phyloP scores from a whole-genome alignment of 2,888 invertebrate genomes.

The Pollenia angustigena region DNA sequence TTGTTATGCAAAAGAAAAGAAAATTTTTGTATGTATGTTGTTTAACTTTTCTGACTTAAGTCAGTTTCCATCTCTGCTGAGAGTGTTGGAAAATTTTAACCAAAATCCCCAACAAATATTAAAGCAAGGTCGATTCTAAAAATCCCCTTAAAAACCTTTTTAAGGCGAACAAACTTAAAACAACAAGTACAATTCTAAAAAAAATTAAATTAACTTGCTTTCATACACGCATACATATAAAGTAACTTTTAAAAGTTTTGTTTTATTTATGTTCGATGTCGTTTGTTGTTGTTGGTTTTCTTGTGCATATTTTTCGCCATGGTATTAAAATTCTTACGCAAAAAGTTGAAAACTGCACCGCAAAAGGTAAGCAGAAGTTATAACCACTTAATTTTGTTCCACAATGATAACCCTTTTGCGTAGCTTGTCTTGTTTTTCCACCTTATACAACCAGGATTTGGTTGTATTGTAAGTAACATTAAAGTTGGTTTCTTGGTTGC shows the following conservation, averaged over 20 bases:
- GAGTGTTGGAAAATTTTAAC: slow-evolving; percentile 20
- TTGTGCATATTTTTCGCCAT: slow-evolving; percentile 16
- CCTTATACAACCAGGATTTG: too few species aligned
- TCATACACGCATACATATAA: neutral
- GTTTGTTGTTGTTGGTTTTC: slow-evolving; percentile 14
- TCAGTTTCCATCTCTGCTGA: neutral
- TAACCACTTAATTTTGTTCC: slow-evolving; percentile 65
- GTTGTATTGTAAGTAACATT: neutral
- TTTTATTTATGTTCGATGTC: slow-evolving; percentile 47
- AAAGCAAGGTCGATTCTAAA: slow-evolving; percentile 45
- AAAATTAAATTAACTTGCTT: neutral
- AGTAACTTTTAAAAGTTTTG: slow-evolving; percentile 35
- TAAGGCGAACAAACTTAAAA: slow-evolving; percentile 35
- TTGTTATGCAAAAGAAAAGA: too few species aligned
- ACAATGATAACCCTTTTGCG: slow-evolving; percentile 37
- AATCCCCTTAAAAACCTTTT: neutral
- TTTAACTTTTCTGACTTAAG: neutral
- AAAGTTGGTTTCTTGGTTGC: slow-evolving; percentile 6
- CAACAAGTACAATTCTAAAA: slow-evolving; percentile 3
- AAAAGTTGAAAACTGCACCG: slow-evolving; percentile 70
- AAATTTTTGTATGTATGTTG: too few species aligned
- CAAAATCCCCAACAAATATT: slow-evolving; percentile 38
- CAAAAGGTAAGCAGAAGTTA: slow-evolving; percentile 73
- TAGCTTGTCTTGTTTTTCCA: slow-evolving; percentile 22
- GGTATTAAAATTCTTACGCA: slow-evolving; percentile 45